A percentile compares a stretch with the other conserved stretches of the same genome.
Conservation (phyloP, 2,113 vertebrate genomes). For the Caracal caracal region DNA sequence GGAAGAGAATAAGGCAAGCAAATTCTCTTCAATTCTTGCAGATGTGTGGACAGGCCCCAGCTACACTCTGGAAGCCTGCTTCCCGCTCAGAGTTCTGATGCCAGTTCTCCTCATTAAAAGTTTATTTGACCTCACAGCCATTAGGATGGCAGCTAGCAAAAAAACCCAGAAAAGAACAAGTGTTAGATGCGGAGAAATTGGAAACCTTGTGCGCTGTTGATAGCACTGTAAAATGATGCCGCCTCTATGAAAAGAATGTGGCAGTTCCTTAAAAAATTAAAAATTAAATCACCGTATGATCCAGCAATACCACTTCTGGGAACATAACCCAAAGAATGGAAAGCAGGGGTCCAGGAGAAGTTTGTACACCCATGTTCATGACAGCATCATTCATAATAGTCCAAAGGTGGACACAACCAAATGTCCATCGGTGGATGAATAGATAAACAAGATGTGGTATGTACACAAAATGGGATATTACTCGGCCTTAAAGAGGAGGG, state of each 20-base stretch:
- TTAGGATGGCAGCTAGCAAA: neutral
- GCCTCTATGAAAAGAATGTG: neutral
- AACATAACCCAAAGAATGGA: neutral
- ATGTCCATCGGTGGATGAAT: neutral
- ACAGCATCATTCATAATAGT: neutral
- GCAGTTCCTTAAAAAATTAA: neutral
- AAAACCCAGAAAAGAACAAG: neutral
- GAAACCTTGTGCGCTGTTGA: neutral
- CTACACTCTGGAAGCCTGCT: neutral
- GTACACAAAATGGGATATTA: neutral
- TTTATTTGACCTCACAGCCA: neutral
- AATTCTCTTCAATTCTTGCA: neutral
- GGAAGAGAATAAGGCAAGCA: neutral
- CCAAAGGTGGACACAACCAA: neutral
- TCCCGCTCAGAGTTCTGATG: neutral
- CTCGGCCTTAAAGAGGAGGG: neutral
- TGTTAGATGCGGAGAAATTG: neutral
- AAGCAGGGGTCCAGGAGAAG: neutral
- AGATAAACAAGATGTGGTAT: neutral
- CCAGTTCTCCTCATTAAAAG: neutral
- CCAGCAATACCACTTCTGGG: neutral
- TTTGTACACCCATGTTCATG: neutral
- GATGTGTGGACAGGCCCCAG: neutral
- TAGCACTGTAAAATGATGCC: neutral
- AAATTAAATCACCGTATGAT: neutral